Base-by-base conservation (phyloP, 2,888 invertebrate species). In the Serrognathus titanus region DNA sequence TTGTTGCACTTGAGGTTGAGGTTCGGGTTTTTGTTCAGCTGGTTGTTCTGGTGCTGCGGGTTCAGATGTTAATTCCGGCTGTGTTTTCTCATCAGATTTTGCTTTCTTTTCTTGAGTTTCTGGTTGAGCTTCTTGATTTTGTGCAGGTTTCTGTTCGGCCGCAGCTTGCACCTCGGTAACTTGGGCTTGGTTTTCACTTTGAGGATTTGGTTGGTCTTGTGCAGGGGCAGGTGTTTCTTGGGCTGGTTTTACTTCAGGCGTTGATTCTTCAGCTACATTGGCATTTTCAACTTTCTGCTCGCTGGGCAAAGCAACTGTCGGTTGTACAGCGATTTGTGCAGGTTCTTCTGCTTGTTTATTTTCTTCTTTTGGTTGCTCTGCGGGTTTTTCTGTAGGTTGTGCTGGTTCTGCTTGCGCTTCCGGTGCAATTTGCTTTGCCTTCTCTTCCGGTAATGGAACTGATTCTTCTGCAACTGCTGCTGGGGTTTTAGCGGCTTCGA, bases 391-490 rank as follows among this genome's bases (percentile, higher is more conserved):
- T 46, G 50, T 8, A 12, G 51, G 31, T 24, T 52, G 46, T 24
- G 20, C 50, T 8, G 52, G 53, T n/a, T 48, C 52, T 12, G 57
- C 46, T 38, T 57, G 47, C 12, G 31, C 46, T 20, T 57, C 55
- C 20, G 50, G 51, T 16, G 57, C 57, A 11, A 58, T 63, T 24
- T 60, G 60, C 43, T 61, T 62, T 10, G 49, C 45, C 55, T 73
- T 72, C 10, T 67, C 67, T 63, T 71, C 75, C 6, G 73, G 60
- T 51, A 35, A 43, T 31, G 47, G 48, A 13, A 41, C 47, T 10
- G 59, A 47, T 53, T 78, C 76, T 66, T 79, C 75, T 64, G 79
- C 80, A 8, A 78, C 58, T 31, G 75, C 75, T 48, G 77, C 76
- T 7, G 73, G 66, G 56, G 64, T 64, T 52, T 78, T 76, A 10